Evolutionary conservation across 2,113 vertebrate species (phyloP).

Genomic region (Haplochromis vanheusdeni): DNA sequence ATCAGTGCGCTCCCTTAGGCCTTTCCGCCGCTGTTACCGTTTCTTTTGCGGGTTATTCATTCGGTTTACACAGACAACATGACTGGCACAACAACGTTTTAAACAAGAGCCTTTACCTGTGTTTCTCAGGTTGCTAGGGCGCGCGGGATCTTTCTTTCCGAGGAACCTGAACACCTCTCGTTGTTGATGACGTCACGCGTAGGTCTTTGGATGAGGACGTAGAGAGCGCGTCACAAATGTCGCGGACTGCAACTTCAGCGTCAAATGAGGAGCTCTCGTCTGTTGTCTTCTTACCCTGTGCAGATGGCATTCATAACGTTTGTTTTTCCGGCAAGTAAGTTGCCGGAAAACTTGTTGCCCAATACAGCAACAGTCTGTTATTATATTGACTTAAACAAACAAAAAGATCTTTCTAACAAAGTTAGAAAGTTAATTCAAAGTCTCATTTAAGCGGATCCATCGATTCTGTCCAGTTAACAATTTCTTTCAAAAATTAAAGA

Average conservation of each 20-base stretch:
- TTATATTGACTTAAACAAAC: neutral
- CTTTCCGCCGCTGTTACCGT: neutral
- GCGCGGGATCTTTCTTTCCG: constrained; percentile 78
- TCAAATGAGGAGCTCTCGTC: neutral
- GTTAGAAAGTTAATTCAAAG: neutral
- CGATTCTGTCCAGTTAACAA: neutral
- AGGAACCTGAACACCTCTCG: constrained; percentile 78
- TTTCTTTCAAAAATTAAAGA: neutral
- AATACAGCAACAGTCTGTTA: neutral
- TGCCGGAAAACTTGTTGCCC: neutral
- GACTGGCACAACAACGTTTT: constrained; percentile 12
- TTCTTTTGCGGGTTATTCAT: neutral
- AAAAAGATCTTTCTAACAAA: neutral
- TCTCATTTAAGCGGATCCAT: neutral
- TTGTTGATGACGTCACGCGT: constrained; percentile 73
- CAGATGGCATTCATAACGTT: neutral
- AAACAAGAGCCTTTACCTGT: constrained; percentile 68
- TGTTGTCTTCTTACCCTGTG: neutral
- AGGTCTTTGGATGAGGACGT: constrained; percentile 52
- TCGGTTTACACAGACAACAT: constrained; percentile 16
- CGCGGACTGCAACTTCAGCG: neutral
- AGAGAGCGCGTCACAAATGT: constrained; percentile 6
- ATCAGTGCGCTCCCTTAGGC: constrained; percentile 30
- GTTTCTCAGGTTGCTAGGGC: constrained; percentile 72
- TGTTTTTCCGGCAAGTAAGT: neutral